Conservation (phyloP, 2,888 invertebrate genomes). For the Quadroppia sp. region DNA sequence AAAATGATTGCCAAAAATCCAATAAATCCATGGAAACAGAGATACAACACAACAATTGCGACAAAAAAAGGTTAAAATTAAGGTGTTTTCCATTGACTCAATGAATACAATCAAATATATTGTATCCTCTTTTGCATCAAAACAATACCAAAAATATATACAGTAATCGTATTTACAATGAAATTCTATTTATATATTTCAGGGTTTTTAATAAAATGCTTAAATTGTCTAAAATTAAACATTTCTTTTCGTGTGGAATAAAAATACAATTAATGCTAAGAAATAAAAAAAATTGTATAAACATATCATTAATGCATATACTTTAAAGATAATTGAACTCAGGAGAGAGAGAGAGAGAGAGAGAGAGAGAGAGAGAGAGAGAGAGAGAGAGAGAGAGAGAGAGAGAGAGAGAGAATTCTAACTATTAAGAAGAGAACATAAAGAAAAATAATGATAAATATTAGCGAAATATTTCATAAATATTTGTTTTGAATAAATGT, state of each 20-base stretch:
- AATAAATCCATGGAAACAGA: constrained; percentile 31
- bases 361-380: no score
- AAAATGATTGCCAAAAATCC: constrained; percentile 21
- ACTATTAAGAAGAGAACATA: no score
- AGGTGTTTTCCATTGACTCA: not conserved
- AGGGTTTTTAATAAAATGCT: not conserved
- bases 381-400: no score
- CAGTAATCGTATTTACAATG: not conserved
- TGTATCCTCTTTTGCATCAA: not conserved
- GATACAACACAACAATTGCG: constrained; percentile 4
- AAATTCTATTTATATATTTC: not conserved
- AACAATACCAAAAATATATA: not conserved
- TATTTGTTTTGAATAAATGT: not conserved
- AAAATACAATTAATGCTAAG: not conserved
- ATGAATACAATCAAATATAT: not conserved
- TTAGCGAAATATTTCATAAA: not conserved
- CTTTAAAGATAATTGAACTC: not conserved
- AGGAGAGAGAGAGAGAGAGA: not conserved
- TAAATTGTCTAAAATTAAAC: not conserved
- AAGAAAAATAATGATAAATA: no score
- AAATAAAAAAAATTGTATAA: not conserved
- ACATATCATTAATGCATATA: constrained; percentile 17
- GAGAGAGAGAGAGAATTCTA: no score
- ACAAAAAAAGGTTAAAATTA: constrained; percentile 19
- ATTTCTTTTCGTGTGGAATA: not conserved